Evolutionary conservation across 1,140 invertebrate species (phyloP).

Genomic region (Thaumetopoea pityocampa): DNA sequence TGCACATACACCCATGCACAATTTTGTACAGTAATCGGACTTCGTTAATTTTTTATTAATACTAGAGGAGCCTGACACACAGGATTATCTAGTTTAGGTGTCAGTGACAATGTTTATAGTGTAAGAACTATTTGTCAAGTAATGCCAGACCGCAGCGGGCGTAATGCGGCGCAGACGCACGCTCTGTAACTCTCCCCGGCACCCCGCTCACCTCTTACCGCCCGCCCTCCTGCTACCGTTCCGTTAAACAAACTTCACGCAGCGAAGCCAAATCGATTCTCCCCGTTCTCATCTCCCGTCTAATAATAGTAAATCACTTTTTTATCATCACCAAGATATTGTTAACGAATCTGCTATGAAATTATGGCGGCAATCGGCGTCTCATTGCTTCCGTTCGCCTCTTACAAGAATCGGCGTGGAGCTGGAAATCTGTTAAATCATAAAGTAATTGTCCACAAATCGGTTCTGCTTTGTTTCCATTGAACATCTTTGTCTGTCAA

Average conservation of each 20-base stretch:
- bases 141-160: constrained; percentile 30
- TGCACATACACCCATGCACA: no score
- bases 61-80: no score
- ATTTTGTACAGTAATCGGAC: no score
- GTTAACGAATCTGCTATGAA: constrained; percentile 67
- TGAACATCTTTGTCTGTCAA: constrained; percentile 65
- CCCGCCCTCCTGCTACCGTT: constrained; percentile 39
- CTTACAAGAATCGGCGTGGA: constrained; percentile 37
- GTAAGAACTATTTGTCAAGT: no score
- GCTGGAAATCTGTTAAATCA: constrained; percentile 47
- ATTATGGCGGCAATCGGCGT: constrained; percentile 48
- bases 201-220: constrained; percentile 12
- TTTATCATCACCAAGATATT: constrained; percentile 56
- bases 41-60: no score
- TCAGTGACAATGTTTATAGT: no score
- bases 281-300: constrained; percentile 51
- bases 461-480: constrained; percentile 65
- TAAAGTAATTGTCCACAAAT: constrained; percentile 55
- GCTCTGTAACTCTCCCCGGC: constrained; percentile 25
- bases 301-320: constrained; percentile 62
- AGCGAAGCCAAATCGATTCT: constrained; percentile 61
- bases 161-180: constrained; percentile 40
- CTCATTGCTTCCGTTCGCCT: constrained; percentile 52
- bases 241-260: constrained; percentile 70
- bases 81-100: no score